Evolutionary conservation across 1,140 invertebrate genomes (phyloP), one percentile per base, ranked within the genome.

Genomic region (Ips typographus): DNA sequence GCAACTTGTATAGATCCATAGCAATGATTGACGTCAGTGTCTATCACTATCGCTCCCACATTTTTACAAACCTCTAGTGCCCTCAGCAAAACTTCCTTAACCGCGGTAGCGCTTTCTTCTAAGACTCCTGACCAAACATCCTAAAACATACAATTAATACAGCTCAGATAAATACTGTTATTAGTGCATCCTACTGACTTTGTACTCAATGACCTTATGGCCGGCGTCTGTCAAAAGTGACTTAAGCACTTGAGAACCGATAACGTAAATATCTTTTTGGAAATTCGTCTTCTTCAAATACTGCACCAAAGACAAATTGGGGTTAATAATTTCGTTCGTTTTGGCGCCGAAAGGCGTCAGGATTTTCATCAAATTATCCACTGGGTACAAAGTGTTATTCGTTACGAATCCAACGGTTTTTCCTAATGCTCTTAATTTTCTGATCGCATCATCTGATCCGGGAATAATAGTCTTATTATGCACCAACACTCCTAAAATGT

Each of bases 381-480:
- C 2, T 4, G 44, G 3, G n/a, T 47, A 56, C 8, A 64, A 2
- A n/a, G 60, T 43, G 42, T 70, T 64, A 41, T 70, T 70, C 7
- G 60, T 63, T 5, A 64, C 60, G 51, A 70, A 63, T 38, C 51
- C 61, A 42, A 70, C 58, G 40, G 56, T 41, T 52, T 70, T 70
- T 5, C 52, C 52, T n/a, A 70, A 38, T 5, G 44, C n/a, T 39
- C 68, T 40, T 6, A 70, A 49, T 40, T 70, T 70, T 1, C 3
- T 3, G 4, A 70, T 52, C 5, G 51, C 8, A n/a, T 55, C 52
- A 2, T 43, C 47, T 38, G 68, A 43, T 40, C 60, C 68, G 36
- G 68, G 68, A 42, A 70, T 37, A 2, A 41, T 6, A 2, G n/a
- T 6, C 41, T n/a, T 58, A 47, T 40, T 37, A 8, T 39, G 1